phyloP scores from a whole-genome alignment of 2,888 invertebrate species.

The Slavum lentiscoides region DNA sequence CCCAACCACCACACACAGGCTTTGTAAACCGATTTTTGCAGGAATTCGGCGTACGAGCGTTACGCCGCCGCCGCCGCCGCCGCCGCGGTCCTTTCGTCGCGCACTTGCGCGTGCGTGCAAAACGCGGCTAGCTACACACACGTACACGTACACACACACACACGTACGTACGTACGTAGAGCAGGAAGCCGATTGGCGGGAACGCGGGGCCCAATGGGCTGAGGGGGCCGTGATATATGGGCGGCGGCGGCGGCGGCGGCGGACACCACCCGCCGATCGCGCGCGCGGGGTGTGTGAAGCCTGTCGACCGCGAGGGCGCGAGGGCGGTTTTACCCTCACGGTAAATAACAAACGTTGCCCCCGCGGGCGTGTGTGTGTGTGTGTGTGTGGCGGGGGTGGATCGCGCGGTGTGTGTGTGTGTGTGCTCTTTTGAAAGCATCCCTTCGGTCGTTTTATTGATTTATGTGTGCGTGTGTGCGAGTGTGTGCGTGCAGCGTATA shows the following conservation, averaged over 20 bases:
- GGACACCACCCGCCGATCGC: constrained; percentile 46
- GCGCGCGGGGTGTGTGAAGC: background rate
- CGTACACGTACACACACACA: background rate
- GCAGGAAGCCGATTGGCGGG: constrained; percentile 51
- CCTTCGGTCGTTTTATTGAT: constrained; percentile 52
- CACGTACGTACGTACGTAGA: background rate
- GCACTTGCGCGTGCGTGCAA: no score
- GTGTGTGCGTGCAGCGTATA: background rate
- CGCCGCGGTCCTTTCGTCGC: no score
- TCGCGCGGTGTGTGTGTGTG: constrained; percentile 18
- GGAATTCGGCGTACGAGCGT: no score
- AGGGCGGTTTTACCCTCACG: constrained; percentile 32
- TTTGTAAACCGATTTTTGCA: no score
- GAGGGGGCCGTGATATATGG: constrained; percentile 45
- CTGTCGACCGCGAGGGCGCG: background rate
- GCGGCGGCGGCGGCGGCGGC: constrained; percentile 51
- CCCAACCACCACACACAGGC: no score
- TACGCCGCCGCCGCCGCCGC: no score
- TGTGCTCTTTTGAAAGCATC: constrained; percentile 48
- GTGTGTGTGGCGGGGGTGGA: constrained; percentile 32
- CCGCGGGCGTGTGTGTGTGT: background rate
- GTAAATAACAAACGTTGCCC: constrained; percentile 40
- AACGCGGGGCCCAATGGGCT: constrained; percentile 47
- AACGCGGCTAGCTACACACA: no score
- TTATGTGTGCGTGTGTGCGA: constrained; percentile 11